Conservation (phyloP, 2,797 vertebrate species). For the Sebastes minor region DNA sequence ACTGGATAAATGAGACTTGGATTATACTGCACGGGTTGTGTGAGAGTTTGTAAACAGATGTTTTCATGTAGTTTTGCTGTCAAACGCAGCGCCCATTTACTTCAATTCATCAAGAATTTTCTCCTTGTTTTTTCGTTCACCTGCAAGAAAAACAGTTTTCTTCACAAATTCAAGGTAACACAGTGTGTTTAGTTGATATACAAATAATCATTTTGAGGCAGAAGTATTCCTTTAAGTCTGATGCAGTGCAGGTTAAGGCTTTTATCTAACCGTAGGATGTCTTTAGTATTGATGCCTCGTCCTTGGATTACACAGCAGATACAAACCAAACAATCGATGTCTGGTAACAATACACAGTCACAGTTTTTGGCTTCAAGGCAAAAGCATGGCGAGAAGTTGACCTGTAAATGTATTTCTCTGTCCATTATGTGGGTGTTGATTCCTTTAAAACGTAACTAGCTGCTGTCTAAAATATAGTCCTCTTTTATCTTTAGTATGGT, state of each 20-base stretch:
- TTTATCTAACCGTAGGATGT: constrained; percentile 1
- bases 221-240: not conserved
- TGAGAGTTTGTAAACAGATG: too few species aligned
- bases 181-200: too few species aligned
- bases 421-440: not conserved
- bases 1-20: too few species aligned
- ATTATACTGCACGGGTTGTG: too few species aligned
- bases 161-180: too few species aligned
- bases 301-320: constrained; percentile 20
- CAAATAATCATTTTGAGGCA: not conserved
- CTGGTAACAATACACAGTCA: not conserved
- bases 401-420: not conserved
- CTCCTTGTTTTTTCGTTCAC: too few species aligned
- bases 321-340: constrained; percentile 1
- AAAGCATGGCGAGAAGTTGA: not conserved
- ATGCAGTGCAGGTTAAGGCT: constrained; percentile 41
- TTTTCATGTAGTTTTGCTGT: not conserved
- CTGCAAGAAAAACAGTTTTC: too few species aligned
- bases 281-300: constrained; percentile 48
- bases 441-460: not conserved
- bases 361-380: not conserved
- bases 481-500: not conserved
- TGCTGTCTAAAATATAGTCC: too few species aligned
- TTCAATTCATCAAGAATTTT: too few species aligned
- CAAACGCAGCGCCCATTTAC: rapidly evolving